Evolutionary conservation across 1,140 invertebrate genomes (phyloP).

Genomic region (Galendromus occidentalis): DNA sequence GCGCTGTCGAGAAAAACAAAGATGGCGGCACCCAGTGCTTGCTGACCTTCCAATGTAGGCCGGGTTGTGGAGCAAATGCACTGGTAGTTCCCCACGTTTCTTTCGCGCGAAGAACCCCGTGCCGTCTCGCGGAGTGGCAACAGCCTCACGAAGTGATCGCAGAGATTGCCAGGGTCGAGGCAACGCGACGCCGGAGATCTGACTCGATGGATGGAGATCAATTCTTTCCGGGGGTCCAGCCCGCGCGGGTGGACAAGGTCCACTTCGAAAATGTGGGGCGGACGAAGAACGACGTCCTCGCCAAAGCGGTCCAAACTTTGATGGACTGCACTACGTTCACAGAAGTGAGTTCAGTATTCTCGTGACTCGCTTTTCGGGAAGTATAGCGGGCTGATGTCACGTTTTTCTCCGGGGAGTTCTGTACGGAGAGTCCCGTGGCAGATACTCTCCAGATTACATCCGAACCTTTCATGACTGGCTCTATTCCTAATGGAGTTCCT

Average conservation of each 20-base stretch:
- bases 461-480: no score
- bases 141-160: background rate
- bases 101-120: background rate
- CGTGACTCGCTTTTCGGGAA: no score
- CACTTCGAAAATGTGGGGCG: conserved; percentile 53
- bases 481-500: no score
- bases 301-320: conserved; percentile 44
- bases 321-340: conserved; percentile 42
- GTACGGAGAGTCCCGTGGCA: no score
- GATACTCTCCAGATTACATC: no score
- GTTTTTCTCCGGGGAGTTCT: no score
- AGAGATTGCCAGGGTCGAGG: background rate
- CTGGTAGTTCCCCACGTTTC: background rate
- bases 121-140: background rate
- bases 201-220: background rate
- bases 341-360: conserved; percentile 24
- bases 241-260: conserved; percentile 49
- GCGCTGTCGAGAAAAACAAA: conserved; percentile 6
- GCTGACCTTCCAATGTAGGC: background rate
- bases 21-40: background rate
- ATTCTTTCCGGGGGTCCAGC: background rate
- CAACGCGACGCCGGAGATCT: background rate
- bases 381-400: background rate
- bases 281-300: conserved; percentile 64
- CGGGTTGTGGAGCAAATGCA: background rate